Evolutionary conservation across 2,113 vertebrate species (phyloP).

Genomic region (Piprites chloris): DNA sequence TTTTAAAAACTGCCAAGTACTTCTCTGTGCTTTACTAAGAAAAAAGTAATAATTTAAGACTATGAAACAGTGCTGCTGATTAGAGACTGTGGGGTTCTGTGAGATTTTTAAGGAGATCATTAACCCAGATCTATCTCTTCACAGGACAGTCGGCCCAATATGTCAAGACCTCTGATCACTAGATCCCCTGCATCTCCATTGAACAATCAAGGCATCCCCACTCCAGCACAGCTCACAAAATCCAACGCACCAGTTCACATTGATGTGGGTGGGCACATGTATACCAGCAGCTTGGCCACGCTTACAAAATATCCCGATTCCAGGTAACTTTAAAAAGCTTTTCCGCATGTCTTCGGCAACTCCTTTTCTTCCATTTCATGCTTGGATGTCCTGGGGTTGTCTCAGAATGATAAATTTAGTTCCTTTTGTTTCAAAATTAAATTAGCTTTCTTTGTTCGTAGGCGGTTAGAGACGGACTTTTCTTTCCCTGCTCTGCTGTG

Average conservation of each 20-base stretch:
- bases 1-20: neutral
- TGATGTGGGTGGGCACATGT: slow-evolving; percentile 98
- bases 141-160: slow-evolving; percentile 96
- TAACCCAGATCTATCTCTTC: slow-evolving; percentile 74
- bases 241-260: slow-evolving; percentile 98
- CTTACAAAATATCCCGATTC: slow-evolving; percentile 93
- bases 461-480: neutral
- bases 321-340: slow-evolving; percentile 77
- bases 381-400: neutral
- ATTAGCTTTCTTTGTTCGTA: neutral
- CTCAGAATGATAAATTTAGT: slow-evolving; percentile 7
- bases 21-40: neutral
- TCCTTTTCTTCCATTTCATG: slow-evolving; percentile 10
- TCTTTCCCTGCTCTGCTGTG: neutral
- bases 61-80: neutral
- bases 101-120: slow-evolving; percentile 23
- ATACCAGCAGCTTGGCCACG: slow-evolving; percentile 98
- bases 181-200: slow-evolving; percentile 97
- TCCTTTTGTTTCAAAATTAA: slow-evolving; percentile 45
- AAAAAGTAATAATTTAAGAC: neutral
- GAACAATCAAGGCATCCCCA: slow-evolving; percentile 98
- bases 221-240: slow-evolving; percentile 97
- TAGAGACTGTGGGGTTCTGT: neutral
- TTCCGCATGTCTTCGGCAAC: slow-evolving; percentile 54
- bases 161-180: slow-evolving; percentile 98